Percentiles rank a stretch among this genome's conserved stretches.
These are phyloP conservation scores for Pachyseris speciosa DNA, from an alignment of 64 coral and sea anemone species.

Conservation along the genomic window DNA sequence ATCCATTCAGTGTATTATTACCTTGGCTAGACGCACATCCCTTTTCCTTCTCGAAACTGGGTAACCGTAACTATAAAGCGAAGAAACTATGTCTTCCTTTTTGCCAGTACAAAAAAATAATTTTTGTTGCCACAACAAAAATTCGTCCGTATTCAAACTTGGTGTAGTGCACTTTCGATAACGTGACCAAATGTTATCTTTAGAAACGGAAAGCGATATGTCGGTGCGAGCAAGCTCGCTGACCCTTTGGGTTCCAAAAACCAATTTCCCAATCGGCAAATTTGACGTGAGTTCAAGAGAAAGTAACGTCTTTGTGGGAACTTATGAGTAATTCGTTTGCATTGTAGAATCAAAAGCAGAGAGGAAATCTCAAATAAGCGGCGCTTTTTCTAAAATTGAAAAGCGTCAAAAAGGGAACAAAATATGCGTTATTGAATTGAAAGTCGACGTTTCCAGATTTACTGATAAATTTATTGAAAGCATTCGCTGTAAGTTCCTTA, in stretches of 20 bases:
- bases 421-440: neutral
- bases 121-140: neutral
- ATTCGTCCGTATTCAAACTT: neutral
- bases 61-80: too few relatives aligned
- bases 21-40: neutral
- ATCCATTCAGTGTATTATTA: neutral
- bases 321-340: neutral
- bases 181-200: slow-evolving; percentile 32
- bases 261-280: neutral
- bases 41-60: neutral
- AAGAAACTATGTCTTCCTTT: too few relatives aligned
- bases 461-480: neutral
- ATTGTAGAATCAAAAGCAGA: neutral
- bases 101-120: too few relatives aligned
- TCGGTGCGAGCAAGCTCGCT: neutral
- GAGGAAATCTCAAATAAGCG: neutral
- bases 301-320: too few relatives aligned
- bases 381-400: neutral
- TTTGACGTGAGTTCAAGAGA: neutral
- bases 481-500: neutral
- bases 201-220: slow-evolving; percentile 29
- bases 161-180: neutral
- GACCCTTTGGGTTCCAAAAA: neutral
- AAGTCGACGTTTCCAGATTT: neutral
- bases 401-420: neutral